Evolutionary conservation across 2,113 vertebrate genomes (phyloP).

Genomic region (Sorex araneus): DNA sequence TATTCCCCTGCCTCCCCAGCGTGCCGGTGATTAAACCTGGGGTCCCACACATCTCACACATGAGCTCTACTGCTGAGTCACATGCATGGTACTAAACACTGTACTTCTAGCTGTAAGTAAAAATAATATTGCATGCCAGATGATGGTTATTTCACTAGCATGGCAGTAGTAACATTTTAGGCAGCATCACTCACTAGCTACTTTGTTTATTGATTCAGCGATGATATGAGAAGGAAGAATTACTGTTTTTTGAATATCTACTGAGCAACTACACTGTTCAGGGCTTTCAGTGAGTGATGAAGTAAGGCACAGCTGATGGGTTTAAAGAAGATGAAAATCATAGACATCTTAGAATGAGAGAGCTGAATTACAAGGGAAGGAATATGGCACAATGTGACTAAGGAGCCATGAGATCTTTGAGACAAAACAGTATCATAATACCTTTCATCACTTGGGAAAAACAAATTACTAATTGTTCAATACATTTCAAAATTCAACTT

Average conservation of each 20-base stretch:
- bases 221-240: conserved; percentile 5
- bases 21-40: too few relatives aligned
- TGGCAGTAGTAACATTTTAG: conserved; percentile 1
- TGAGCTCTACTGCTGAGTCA: too few relatives aligned
- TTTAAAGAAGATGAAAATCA: background rate
- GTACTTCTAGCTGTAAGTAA: conserved; percentile 53
- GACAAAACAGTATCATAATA: background rate
- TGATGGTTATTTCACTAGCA: background rate
- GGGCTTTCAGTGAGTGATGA: background rate
- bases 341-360: background rate
- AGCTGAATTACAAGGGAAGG: background rate
- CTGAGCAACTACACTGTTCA: background rate
- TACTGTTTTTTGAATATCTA: conserved; percentile 7
- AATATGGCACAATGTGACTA: background rate
- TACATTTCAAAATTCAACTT: conserved; percentile 40
- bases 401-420: background rate
- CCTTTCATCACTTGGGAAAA: background rate
- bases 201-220: conserved; percentile 46
- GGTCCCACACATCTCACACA: too few relatives aligned
- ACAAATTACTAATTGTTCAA: conserved; percentile 1
- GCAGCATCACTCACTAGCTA: conserved; percentile 34
- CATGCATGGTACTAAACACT: too few relatives aligned
- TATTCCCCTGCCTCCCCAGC: background rate
- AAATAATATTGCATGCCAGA: conserved; percentile 21
- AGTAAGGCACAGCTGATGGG: background rate